phyloP scores from a whole-genome alignment of 2,113 vertebrate species.

The Sylvia atricapilla region DNA sequence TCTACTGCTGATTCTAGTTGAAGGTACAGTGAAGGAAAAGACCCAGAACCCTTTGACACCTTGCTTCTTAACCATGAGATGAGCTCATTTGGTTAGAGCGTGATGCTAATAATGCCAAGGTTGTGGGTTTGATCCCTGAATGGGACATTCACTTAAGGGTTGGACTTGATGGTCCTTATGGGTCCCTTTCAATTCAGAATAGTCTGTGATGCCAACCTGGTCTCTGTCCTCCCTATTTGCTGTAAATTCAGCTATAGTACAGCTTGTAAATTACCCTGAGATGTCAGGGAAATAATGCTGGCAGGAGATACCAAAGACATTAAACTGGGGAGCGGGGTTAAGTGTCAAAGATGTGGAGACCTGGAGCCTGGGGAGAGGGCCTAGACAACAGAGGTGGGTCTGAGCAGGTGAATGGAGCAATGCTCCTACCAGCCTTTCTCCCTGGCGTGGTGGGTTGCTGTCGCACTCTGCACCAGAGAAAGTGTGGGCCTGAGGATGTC shows the following conservation, averaged over 20 bases:
- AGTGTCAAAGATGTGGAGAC: neutral
- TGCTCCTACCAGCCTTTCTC: neutral
- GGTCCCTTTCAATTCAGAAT: neutral
- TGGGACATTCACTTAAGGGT: no score
- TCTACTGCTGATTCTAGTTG: neutral
- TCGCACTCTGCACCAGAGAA: no score
- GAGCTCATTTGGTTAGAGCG: neutral
- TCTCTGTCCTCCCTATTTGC: neutral
- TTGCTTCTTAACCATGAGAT: neutral
- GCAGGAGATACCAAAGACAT: neutral
- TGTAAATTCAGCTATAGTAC: neutral
- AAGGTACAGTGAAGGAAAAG: neutral
- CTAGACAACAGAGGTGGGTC: fast-evolving
- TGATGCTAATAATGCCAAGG: neutral
- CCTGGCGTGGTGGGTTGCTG: fast-evolving
- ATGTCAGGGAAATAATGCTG: neutral
- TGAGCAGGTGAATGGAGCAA: neutral
- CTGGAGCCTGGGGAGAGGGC: neutral
- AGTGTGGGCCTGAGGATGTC: neutral
- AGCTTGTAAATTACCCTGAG: neutral
- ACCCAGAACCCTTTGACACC: neutral
- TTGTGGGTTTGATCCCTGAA: neutral
- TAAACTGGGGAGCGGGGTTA: neutral
- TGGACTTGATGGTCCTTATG: neutral
- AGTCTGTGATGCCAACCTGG: neutral